Evolutionary conservation across 2,113 vertebrate genomes (phyloP).

Genomic region (Pygoscelis antarcticus): DNA sequence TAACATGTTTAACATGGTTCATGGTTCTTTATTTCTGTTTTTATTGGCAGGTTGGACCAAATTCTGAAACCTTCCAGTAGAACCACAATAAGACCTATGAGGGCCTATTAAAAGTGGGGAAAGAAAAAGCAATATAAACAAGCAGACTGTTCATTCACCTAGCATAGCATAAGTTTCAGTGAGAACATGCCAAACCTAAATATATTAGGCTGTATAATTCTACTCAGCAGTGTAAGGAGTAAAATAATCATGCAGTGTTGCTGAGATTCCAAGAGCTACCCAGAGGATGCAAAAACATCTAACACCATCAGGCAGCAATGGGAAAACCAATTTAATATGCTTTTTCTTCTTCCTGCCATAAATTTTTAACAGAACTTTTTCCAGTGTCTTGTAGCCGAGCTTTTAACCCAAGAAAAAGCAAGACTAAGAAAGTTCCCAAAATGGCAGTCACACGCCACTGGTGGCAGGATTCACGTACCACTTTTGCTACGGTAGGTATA

Average conservation of each 20-base stretch:
- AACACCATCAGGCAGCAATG: not conserved
- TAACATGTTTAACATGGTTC: constrained; percentile 15
- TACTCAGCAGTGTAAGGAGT: not conserved
- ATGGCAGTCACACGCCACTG: not conserved
- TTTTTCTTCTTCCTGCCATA: constrained; percentile 1
- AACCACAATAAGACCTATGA: not conserved
- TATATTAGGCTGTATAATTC: constrained; percentile 26
- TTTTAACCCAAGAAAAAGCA: not conserved
- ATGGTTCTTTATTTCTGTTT: constrained; percentile 19
- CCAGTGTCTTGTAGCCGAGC: not conserved
- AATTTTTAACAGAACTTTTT: not conserved
- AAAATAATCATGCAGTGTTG: constrained; percentile 5
- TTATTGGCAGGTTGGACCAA: not conserved
- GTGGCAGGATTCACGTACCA: not conserved
- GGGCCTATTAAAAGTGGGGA: not conserved
- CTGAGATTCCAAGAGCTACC: constrained; percentile 13
- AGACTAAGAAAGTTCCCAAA: not conserved
- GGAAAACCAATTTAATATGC: not conserved
- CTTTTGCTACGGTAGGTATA: not conserved
- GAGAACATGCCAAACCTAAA: constrained; percentile 12
- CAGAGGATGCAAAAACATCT: constrained; percentile 12
- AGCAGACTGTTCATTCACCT: constrained; percentile 8
- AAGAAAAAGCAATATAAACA: not conserved
- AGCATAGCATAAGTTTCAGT: not conserved
- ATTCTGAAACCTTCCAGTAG: not conserved